Conservation (phyloP, 2,797 vertebrate species). For the Brachymystax lenok region DNA sequence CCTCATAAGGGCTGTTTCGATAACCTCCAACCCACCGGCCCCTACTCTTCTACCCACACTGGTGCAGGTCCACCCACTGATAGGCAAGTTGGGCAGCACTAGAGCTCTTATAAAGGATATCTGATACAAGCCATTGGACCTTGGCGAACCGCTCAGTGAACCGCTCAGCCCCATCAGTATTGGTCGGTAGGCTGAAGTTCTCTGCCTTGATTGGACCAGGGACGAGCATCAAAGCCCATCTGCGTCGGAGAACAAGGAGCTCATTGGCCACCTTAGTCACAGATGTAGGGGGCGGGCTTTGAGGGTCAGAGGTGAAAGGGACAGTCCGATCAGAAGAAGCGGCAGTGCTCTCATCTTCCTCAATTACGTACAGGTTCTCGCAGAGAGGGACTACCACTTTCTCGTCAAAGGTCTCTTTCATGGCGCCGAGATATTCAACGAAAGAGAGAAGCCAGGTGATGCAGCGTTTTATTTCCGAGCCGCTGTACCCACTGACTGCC, state of each 20-base stretch:
- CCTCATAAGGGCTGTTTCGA: background rate
- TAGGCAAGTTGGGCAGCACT: slow-evolving; percentile 34
- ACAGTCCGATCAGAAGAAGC: background rate
- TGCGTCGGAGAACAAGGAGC: slow-evolving; percentile 43
- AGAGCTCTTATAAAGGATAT: slow-evolving; percentile 59
- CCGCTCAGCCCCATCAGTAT: slow-evolving; percentile 4
- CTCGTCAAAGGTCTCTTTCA: background rate
- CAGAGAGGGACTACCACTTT: slow-evolving; percentile 2
- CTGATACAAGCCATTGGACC: slow-evolving; percentile 51
- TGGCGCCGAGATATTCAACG: background rate
- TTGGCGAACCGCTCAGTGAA: background rate
- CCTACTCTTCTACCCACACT: slow-evolving; percentile 8
- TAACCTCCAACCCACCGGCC: background rate
- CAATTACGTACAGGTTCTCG: background rate
- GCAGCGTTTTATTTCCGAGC: background rate
- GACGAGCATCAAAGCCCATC: slow-evolving; percentile 53
- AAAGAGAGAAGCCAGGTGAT: slow-evolving; percentile 11
- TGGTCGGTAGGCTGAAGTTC: slow-evolving; percentile 22
- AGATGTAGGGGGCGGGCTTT: slow-evolving; percentile 12
- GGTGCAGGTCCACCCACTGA: slow-evolving; percentile 48
- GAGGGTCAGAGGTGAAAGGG: background rate
- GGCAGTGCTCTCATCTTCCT: background rate
- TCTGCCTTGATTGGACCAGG: background rate
- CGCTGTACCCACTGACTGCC: background rate
- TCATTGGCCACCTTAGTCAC: slow-evolving; percentile 35